phyloP scores from a whole-genome alignment of 2,113 vertebrate species.

The Bucco capensis region DNA sequence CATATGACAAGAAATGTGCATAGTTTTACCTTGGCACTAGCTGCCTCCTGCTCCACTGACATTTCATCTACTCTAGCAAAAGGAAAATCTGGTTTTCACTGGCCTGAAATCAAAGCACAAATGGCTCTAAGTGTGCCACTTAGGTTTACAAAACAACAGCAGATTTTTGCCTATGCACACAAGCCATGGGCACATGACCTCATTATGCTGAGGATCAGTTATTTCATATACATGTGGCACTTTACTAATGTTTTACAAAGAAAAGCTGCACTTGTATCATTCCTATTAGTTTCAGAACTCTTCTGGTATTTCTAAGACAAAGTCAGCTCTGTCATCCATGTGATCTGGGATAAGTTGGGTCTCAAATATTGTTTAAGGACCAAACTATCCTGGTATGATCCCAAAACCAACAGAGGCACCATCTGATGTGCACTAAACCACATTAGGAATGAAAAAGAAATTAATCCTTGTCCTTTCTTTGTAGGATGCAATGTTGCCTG shows the following conservation, averaged over 20 bases:
- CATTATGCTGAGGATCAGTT: not conserved
- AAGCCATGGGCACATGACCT: not conserved
- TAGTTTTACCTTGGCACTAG: conserved; percentile 1
- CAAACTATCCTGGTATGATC: not conserved
- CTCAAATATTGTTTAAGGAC: not conserved
- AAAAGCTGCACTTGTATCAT: not conserved
- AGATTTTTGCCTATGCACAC: not conserved
- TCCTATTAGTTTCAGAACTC: not conserved
- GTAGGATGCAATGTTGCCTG: not conserved
- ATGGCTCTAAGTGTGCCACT: not conserved
- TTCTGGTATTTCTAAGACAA: not conserved
- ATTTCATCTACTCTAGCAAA: not conserved
- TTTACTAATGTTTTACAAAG: not conserved
- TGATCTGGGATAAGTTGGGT: not conserved
- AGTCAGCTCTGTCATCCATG: not conserved
- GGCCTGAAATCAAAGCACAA: not conserved
- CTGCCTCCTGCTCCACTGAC: not conserved
- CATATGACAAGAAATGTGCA: not conserved
- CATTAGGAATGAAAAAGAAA: not conserved
- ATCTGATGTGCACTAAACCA: not conserved
- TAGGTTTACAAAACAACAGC: not conserved
- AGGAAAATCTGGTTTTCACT: not conserved
- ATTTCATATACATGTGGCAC: not conserved
- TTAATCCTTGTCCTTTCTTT: not conserved
- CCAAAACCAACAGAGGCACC: not conserved